Percentiles rank a stretch among this genome's conserved stretches.
These are phyloP conservation scores for Columba guinea DNA, from an alignment of 2,797 vertebrate species.

Conservation along the genomic window DNA sequence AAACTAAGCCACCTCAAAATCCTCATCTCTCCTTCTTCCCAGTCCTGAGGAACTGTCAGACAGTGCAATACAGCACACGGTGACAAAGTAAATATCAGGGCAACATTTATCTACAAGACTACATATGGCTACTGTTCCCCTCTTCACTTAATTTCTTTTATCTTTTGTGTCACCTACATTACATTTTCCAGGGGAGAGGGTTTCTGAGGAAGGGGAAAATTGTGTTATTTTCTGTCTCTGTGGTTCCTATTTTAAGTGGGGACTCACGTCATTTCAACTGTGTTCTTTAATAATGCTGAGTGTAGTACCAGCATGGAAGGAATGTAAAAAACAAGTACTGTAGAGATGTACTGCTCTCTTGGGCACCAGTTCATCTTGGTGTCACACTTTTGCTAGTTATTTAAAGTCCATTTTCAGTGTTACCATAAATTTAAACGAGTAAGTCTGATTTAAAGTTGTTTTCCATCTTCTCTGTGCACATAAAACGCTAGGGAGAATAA, in stretches of 20 bases:
- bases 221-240: neutral
- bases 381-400: neutral
- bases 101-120: neutral
- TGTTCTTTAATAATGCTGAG: neutral
- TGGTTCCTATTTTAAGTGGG: neutral
- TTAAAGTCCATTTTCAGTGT: neutral
- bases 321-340: neutral
- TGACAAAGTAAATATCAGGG: neutral
- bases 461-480: neutral
- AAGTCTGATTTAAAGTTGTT: neutral
- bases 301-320: neutral
- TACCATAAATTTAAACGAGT: neutral
- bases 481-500: neutral
- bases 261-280: neutral
- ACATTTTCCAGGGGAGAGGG: rapidly evolving
- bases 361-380: neutral
- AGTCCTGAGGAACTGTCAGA: neutral
- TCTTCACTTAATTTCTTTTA: neutral
- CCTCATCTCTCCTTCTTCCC: neutral
- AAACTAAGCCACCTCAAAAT: neutral
- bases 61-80: neutral
- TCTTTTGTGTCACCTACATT: neutral
- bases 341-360: neutral
- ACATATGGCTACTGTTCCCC: neutral
- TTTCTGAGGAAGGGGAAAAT: neutral